Percentiles rank a stretch among this genome's conserved stretches.
Evolutionary conservation across 92 coral and sea anemone species (phyloP).

Genomic region (Pocillopora grandis): DNA sequence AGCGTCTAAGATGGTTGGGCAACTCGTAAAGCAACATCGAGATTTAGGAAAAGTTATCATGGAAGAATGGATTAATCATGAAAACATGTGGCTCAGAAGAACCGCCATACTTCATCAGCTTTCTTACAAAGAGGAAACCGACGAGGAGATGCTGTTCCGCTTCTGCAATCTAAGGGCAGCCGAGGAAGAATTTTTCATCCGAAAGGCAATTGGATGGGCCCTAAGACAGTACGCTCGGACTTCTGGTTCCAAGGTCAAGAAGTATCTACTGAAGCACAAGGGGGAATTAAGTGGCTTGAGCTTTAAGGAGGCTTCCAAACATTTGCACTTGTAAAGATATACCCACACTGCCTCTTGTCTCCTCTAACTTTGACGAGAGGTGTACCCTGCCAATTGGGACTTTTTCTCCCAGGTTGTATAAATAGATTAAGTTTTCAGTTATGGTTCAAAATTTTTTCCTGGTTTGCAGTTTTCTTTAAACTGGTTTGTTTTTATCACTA

Average conservation of each 20-base stretch:
- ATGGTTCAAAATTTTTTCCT: too few relatives aligned
- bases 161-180: constrained; percentile 79
- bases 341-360: neutral
- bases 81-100: constrained; percentile 96
- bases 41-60: constrained; percentile 62
- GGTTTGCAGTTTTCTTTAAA: too few relatives aligned
- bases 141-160: constrained; percentile 75
- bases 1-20: constrained; percentile 73
- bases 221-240: constrained; percentile 79
- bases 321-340: constrained; percentile 39
- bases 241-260: constrained; percentile 59
- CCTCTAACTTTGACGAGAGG: too few relatives aligned
- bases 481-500: too few relatives aligned
- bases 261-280: constrained; percentile 73
- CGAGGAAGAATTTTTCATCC: constrained; percentile 94
- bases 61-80: constrained; percentile 91
- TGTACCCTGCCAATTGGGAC: too few relatives aligned
- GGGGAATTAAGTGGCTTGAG: constrained; percentile 72
- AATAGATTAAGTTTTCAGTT: too few relatives aligned
- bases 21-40: constrained; percentile 75
- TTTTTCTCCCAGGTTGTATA: too few relatives aligned
- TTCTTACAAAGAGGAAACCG: constrained; percentile 73
- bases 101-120: constrained; percentile 92
- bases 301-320: constrained; percentile 86
- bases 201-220: constrained; percentile 98